Percentiles rank a stretch among this genome's conserved stretches.
These are phyloP conservation scores for Taenaris catops DNA, from an alignment of 2,888 invertebrate genomes.

Conservation along the genomic window DNA sequence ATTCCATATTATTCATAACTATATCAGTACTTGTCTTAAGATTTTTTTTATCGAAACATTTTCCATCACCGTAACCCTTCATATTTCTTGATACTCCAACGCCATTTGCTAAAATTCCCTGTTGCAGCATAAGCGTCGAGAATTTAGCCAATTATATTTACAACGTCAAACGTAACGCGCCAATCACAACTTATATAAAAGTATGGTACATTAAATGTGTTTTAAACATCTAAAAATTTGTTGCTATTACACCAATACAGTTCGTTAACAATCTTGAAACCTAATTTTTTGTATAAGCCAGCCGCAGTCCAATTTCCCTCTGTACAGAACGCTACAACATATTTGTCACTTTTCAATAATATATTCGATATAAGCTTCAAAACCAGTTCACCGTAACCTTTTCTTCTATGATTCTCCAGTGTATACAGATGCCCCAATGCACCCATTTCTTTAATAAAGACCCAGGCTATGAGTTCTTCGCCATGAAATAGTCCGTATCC, in stretches of 20 bases:
- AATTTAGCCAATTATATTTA: too few relatives aligned
- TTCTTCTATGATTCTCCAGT: conserved; percentile 40
- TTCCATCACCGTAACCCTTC: too few relatives aligned
- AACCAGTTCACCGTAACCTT: conserved; percentile 44
- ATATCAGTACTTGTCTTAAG: too few relatives aligned
- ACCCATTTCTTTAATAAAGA: conserved; percentile 44
- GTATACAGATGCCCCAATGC: conserved; percentile 46
- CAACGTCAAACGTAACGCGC: too few relatives aligned
- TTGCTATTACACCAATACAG: conserved; percentile 38
- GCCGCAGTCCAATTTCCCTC: conserved; percentile 36
- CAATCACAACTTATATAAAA: too few relatives aligned
- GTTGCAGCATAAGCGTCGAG: too few relatives aligned
- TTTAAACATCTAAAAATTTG: too few relatives aligned
- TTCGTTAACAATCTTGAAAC: conserved; percentile 29
- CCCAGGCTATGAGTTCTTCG: conserved; percentile 39
- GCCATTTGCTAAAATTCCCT: too few relatives aligned
- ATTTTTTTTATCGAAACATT: too few relatives aligned
- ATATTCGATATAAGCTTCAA: conserved; percentile 41
- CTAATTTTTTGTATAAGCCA: conserved; percentile 43
- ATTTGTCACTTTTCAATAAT: conserved; percentile 32
- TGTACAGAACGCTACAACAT: conserved; percentile 38
- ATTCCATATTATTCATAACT: too few relatives aligned
- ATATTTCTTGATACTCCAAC: too few relatives aligned
- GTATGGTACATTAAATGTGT: too few relatives aligned
- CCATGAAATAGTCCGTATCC: conserved; percentile 43